A percentile compares a stretch with the other conserved stretches of the same genome.
phyloP scores from a whole-genome alignment of 2,797 vertebrate species.

The Trachurus trachurus region DNA sequence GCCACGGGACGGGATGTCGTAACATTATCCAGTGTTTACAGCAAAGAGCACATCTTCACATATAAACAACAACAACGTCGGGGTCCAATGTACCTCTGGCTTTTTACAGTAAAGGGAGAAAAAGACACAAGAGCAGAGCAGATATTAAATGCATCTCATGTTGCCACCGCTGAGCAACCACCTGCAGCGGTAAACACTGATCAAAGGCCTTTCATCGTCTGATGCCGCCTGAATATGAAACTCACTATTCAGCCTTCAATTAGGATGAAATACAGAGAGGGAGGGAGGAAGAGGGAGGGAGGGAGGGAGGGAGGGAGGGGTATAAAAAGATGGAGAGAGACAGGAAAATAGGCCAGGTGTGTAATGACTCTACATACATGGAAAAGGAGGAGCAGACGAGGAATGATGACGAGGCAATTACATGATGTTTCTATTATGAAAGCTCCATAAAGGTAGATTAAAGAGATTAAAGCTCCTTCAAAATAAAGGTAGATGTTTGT shows the following conservation, averaged over 20 bases:
- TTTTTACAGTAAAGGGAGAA: constrained; percentile 12
- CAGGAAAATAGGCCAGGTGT: constrained; percentile 5
- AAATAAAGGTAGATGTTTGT: too few relatives aligned
- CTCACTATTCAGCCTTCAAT: constrained; percentile 69
- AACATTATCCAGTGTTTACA: constrained; percentile 62
- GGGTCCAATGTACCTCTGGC: constrained; percentile 5
- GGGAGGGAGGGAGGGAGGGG: constrained; percentile 15
- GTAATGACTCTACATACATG: constrained; percentile 1
- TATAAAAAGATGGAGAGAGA: constrained; percentile 15
- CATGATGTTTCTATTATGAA: too few relatives aligned
- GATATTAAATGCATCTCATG: constrained; percentile 57
- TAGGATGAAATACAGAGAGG: constrained; percentile 59
- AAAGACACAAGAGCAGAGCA: constrained; percentile 14
- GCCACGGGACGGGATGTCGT: constrained; percentile 64
- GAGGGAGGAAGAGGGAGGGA: constrained; percentile 6
- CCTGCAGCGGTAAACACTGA: constrained; percentile 78
- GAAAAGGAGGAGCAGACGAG: background rate
- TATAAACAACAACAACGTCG: background rate
- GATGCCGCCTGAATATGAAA: constrained; percentile 70
- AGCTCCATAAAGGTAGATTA: too few relatives aligned
- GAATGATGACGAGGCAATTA: too few relatives aligned
- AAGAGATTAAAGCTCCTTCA: too few relatives aligned
- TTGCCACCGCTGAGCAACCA: constrained; percentile 55
- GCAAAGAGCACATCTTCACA: constrained; percentile 53
- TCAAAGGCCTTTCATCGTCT: constrained; percentile 81